Conservation (phyloP, 2,113 vertebrate genomes). For the Ceyx cyanopectus region DNA sequence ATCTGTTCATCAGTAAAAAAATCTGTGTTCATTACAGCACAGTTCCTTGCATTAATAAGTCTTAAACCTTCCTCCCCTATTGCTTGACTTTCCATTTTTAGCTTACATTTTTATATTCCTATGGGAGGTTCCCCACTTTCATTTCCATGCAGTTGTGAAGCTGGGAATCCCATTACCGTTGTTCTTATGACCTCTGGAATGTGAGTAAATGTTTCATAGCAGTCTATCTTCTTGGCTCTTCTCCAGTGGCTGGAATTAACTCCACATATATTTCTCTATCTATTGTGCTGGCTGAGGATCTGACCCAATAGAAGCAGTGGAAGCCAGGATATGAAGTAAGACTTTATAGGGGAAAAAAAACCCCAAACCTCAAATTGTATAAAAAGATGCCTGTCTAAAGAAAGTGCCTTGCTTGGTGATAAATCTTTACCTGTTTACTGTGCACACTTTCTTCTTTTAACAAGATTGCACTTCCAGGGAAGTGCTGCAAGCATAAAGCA, state of each 20-base stretch:
- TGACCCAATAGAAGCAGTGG: background rate
- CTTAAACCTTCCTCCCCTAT: background rate
- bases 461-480: background rate
- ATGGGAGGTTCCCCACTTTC: background rate
- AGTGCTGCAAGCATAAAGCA: background rate
- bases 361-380: background rate
- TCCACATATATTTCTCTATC: constrained; percentile 18
- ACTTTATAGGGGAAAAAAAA: background rate
- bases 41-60: background rate
- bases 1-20: background rate
- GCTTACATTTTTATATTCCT: constrained; percentile 10
- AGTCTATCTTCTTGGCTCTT: background rate
- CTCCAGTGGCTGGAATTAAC: constrained; percentile 24
- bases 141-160: background rate
- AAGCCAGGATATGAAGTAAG: background rate
- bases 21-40: background rate
- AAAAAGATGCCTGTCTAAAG: background rate
- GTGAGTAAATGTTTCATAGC: constrained; percentile 29
- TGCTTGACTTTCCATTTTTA: constrained; percentile 21
- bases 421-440: background rate
- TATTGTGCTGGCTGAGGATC: background rate
- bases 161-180: constrained; percentile 52
- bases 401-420: background rate
- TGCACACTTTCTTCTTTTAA: background rate
- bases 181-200: background rate